Conservation (phyloP, 1,140 invertebrate species). For the Nasonia giraulti region DNA sequence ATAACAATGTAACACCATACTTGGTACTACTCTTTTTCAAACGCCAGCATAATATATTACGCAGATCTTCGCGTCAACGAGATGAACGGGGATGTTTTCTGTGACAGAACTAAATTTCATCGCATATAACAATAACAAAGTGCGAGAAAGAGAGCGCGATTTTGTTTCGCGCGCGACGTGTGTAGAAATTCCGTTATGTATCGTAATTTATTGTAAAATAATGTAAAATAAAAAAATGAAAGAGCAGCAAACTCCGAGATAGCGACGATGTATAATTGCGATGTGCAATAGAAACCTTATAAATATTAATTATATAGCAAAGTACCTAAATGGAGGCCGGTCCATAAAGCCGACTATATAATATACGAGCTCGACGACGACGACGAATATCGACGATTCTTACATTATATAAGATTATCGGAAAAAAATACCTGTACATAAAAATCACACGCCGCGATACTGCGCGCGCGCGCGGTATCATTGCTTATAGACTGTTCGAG, state of each 20-base stretch:
- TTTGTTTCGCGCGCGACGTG: slow-evolving; percentile 40
- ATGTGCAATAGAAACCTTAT: slow-evolving; percentile 70
- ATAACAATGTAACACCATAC: neutral
- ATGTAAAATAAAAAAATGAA: slow-evolving; percentile 64
- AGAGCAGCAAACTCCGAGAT: slow-evolving; percentile 39
- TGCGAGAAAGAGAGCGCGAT: neutral
- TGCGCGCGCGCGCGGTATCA: slow-evolving; percentile 58
- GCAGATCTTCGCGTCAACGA: no score
- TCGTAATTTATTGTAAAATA: slow-evolving; percentile 71
- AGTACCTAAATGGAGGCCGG: slow-evolving; percentile 21
- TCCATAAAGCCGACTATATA: neutral
- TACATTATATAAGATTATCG: slow-evolving; percentile 52
- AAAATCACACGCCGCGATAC: slow-evolving; percentile 57
- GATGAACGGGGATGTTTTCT: slow-evolving; percentile 16
- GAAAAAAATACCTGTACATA: slow-evolving; percentile 65
- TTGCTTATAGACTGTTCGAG: slow-evolving; percentile 74
- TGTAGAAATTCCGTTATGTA: slow-evolving; percentile 57
- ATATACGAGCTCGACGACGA: neutral
- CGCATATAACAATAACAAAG: neutral
- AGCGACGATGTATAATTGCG: slow-evolving; percentile 63
- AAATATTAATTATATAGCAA: slow-evolving; percentile 52
- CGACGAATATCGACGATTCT: slow-evolving; percentile 9
- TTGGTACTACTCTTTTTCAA: no score
- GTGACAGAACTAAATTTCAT: slow-evolving; percentile 34
- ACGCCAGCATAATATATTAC: no score